phyloP scores from a whole-genome alignment of 2,113 vertebrate genomes.

The Myrmecophaga tridactyla region DNA sequence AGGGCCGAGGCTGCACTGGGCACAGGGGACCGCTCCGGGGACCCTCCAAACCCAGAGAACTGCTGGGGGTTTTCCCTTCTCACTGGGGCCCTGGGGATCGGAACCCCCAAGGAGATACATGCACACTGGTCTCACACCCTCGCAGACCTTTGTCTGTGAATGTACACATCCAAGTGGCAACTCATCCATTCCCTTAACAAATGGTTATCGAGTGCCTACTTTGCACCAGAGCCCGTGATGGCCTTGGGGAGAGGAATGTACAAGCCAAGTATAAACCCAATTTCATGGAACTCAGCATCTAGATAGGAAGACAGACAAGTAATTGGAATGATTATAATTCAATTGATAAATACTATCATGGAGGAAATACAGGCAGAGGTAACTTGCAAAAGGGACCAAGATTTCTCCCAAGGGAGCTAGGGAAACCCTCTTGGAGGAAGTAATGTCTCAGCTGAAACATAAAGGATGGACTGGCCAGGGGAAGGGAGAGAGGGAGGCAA shows the following conservation, averaged over 20 bases:
- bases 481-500: not conserved
- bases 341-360: not conserved
- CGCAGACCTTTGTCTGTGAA: not conserved
- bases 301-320: not conserved
- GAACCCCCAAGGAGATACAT: not conserved
- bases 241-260: not conserved
- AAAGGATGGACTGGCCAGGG: not conserved
- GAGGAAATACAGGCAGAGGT: not conserved
- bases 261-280: not conserved
- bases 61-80: not conserved
- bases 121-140: not conserved
- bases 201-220: not conserved
- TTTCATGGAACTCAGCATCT: constrained; percentile 35
- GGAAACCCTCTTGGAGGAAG: constrained; percentile 13
- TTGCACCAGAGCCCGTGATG: not conserved
- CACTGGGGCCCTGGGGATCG: not conserved
- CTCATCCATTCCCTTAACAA: not conserved
- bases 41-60: not conserved
- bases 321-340: not conserved
- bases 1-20: not conserved
- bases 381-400: not conserved
- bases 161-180: not conserved
- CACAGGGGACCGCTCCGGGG: not conserved
- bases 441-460: not conserved
- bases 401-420: not conserved